Conservation (phyloP, 1,140 invertebrate genomes). For the Adoxophyes honmai region DNA sequence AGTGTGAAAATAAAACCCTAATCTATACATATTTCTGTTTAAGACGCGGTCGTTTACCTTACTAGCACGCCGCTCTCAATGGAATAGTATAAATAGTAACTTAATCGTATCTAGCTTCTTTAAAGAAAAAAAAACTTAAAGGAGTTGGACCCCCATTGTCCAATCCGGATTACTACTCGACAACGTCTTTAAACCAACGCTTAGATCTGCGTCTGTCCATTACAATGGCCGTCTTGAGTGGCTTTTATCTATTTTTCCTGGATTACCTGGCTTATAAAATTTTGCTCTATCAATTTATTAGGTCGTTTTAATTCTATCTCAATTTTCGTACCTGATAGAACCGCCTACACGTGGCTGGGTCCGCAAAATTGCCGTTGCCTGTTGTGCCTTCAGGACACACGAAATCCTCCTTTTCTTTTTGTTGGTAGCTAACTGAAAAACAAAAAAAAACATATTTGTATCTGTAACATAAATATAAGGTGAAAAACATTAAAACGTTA, state of each 20-base stretch:
- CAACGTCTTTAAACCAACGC: neutral
- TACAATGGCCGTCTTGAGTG: neutral
- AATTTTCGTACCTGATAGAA: slow-evolving; percentile 87
- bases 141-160: no score
- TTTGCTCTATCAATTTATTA: slow-evolving; percentile 7
- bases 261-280: neutral
- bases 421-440: slow-evolving; percentile 56
- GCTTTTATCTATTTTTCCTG: neutral
- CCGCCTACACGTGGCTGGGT: slow-evolving; percentile 90
- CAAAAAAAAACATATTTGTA: slow-evolving; percentile 16
- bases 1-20: no score
- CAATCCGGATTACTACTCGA: no score
- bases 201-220: neutral
- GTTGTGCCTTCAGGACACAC: slow-evolving; percentile 69
- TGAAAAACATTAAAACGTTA: no score
- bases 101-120: no score
- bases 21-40: no score
- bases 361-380: slow-evolving; percentile 94
- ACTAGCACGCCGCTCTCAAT: no score
- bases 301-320: neutral
- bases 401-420: slow-evolving; percentile 67
- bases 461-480: no score
- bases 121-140: no score
- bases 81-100: no score
- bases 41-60: no score